These are phyloP conservation scores for Lucinisca nassula DNA, from an alignment of 2,888 invertebrate species.

Conservation along the genomic window DNA sequence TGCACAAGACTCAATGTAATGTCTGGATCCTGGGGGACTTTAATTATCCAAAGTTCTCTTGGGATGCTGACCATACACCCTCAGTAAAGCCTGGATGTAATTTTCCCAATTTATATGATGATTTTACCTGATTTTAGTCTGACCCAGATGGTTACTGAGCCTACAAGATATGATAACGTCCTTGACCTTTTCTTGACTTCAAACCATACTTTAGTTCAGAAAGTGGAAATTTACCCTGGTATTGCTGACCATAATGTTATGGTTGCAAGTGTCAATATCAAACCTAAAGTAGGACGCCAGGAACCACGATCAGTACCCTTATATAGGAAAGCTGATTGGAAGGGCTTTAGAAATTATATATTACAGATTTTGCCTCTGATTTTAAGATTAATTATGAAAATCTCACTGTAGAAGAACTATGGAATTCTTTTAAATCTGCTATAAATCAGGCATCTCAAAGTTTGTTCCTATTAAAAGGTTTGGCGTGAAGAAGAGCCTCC, in stretches of 20 bases:
- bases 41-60: constrained; percentile 25
- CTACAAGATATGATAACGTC: constrained; percentile 22
- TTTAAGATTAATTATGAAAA: background rate
- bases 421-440: background rate
- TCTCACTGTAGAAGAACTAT: background rate
- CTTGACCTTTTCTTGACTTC: constrained; percentile 30
- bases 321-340: constrained; percentile 20
- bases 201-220: constrained; percentile 15
- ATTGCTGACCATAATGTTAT: constrained; percentile 26
- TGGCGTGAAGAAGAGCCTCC: background rate
- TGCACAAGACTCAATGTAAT: constrained; percentile 16
- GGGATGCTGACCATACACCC: constrained; percentile 12
- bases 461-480: constrained; percentile 28
- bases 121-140: constrained; percentile 31
- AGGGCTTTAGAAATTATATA: constrained; percentile 5
- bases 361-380: background rate
- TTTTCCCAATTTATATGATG: background rate
- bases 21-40: constrained; percentile 29
- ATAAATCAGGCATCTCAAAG: constrained; percentile 22
- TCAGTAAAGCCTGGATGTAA: background rate
- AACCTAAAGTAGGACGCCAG: background rate
- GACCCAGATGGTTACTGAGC: constrained; percentile 22
- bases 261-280: background rate
- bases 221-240: constrained; percentile 9
- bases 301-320: background rate